Evolutionary conservation across 2,797 vertebrate species (phyloP), one percentile per base, ranked within the genome.

Genomic region (Gymnoscopelus braueri): DNA sequence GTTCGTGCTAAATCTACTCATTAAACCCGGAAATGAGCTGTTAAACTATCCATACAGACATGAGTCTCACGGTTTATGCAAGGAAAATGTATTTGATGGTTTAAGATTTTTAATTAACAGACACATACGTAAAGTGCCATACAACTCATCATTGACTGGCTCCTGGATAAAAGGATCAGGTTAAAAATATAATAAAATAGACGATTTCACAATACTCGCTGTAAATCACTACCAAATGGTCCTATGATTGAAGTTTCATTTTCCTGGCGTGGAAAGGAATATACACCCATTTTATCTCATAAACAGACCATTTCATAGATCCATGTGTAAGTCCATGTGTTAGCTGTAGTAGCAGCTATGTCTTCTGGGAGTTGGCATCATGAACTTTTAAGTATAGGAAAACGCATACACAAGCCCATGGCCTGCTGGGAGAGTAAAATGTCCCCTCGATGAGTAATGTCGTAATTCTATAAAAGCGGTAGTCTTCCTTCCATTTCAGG

Each of bases 401-500:
- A 69, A 54, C 56, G 54, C 69, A 32, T 75, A 53, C 52, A 64
- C 79, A 75, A 26, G 67, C 63, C 54, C 15, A 63, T 81, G 70
- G 59, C 29, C 67, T 76, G 65, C 74, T 52, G 48, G 39, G 62
- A 39, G 6, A 39, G 60, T 10, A 64, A 71, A 64, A 14, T 55
- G 32, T 60, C 6, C 7, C 57, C 58, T 13, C 65, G 77, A 82
- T 82, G 64, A 50, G 35, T 51, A 15, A 60, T 26, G 58, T 51
- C 11, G 5, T 57, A 32, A 63, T 5, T 19, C 23, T 60, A 48
- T 32, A 7, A 44, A 53, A 78, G 56, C 60, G 0, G 35, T 69
- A 60, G 52, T 39, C 63, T 81, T 72, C 77, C 81, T 74, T 65
- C 65, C 71, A 74, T 66, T 61, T 53, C 61, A 71, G 60, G 63